phyloP scores from a whole-genome alignment of 2,797 vertebrate species.

The Sebastes flavidus region DNA sequence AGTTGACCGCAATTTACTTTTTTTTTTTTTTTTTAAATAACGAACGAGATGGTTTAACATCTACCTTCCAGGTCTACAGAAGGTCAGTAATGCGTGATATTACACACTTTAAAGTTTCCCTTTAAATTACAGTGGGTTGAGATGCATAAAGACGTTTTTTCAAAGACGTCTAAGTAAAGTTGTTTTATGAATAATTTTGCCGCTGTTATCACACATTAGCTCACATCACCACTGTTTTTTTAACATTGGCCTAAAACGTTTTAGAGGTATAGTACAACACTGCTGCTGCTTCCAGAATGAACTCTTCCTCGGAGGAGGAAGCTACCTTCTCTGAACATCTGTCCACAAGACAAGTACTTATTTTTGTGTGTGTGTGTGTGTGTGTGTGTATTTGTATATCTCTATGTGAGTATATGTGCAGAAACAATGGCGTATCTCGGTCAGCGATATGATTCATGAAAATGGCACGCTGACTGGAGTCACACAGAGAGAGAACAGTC shows the following conservation, averaged over 20 bases:
- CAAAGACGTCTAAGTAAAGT: neutral
- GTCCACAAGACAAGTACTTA: neutral
- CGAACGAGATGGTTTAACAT: neutral
- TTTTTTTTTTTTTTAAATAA: neutral
- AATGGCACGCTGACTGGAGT: slow-evolving; percentile 72
- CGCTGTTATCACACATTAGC: neutral
- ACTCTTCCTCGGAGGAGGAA: neutral
- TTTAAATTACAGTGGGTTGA: neutral
- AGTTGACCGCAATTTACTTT: neutral
- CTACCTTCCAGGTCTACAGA: neutral
- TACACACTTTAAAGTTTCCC: neutral
- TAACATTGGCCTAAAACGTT: neutral
- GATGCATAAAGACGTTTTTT: neutral
- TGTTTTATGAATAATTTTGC: neutral
- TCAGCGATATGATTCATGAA: slow-evolving; percentile 83
- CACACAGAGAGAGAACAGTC: slow-evolving; percentile 72
- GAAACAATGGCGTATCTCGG: slow-evolving; percentile 58
- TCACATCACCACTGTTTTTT: neutral
- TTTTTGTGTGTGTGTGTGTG: neutral
- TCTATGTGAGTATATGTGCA: slow-evolving; percentile 1
- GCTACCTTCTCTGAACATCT: neutral
- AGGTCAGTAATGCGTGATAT: neutral
- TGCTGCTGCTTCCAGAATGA: neutral
- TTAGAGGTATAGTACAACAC: neutral
- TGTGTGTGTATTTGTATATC: neutral